Evolutionary conservation across 1,140 invertebrate species (phyloP).

Genomic region (Leptoteleia sp.): DNA sequence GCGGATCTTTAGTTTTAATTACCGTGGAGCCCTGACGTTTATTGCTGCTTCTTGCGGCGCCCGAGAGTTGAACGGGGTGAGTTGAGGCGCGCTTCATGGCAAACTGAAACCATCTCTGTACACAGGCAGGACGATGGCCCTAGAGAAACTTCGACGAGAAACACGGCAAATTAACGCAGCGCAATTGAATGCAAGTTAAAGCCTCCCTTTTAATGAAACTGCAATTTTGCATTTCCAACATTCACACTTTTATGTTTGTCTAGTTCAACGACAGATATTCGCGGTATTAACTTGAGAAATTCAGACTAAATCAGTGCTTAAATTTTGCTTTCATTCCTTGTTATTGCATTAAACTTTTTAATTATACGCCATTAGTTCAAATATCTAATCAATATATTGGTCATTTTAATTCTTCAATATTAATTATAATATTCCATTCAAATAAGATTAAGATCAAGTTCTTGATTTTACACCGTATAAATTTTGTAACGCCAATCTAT

Average conservation of each 20-base stretch:
- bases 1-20: conserved; percentile 80
- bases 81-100: conserved; percentile 64
- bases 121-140: conserved; percentile 41
- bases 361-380: too few relatives aligned
- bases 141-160: conserved; percentile 62
- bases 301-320: conserved; percentile 17
- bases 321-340: background rate
- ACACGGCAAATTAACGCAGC: conserved; percentile 74
- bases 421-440: too few relatives aligned
- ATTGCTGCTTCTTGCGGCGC: conserved; percentile 78
- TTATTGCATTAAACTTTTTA: too few relatives aligned
- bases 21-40: conserved; percentile 78
- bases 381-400: too few relatives aligned
- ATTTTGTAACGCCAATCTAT: too few relatives aligned
- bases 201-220: conserved; percentile 59
- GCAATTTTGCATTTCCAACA: conserved; percentile 59
- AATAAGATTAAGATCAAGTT: too few relatives aligned
- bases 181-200: conserved; percentile 74
- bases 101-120: conserved; percentile 54
- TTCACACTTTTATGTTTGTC: conserved; percentile 51
- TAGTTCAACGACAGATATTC: conserved; percentile 27
- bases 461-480: too few relatives aligned
- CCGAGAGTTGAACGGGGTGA: conserved; percentile 67
- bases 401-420: too few relatives aligned
- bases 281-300: conserved; percentile 23